Base-by-base conservation (phyloP, 2,888 invertebrate species). In the Habrosyne pyritoides region DNA sequence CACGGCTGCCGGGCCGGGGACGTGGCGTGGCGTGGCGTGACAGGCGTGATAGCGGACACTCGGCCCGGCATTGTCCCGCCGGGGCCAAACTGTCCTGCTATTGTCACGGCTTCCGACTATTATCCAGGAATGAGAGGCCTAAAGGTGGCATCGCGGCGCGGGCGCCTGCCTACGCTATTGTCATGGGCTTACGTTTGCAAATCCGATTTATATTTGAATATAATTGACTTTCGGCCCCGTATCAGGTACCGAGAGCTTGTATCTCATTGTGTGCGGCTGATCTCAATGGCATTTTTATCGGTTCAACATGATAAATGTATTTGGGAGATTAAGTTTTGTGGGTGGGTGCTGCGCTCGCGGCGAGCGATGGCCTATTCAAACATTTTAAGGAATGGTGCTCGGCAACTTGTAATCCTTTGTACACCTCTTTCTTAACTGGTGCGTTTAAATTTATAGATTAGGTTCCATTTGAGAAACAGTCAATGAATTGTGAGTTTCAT, bases 201-300 rank as follows among this genome's bases (percentile, higher is more conserved):
- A 92, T 92, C 91, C 89, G 91, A 91, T 92, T 92, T 91, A 87
- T 90, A 92, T 92, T 92, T 91, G 91, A 92, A 92, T 92, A 91
- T 92, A 91, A 92, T 92, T 90, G 91, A 91, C 88, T 91, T 87
- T 86, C 86, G 84, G 88, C 82, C 86, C 77, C 83, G 77, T 80
- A 86, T 89, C 91, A 85, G 89, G 90, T 89, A 89, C 81, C 74
- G 73, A 77, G 81, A 74, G 83, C 82, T 79, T 81, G 87, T 84
- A 81, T 73, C 81, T 80, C 81, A 88, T 91, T 91, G 91, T 91
- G 78, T 85, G 70, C 77, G 84, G 74, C 85, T 85, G 85, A 89
- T 87, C 89, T 87, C 85, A 86, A 89, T 87, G 89, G 89, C 80
- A 87, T 91, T 90, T 91, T 92, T 91, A 91, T 91, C 88, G 85